Evolutionary conservation across 2,797 vertebrate species (phyloP), one percentile per base, ranked within the genome.

Genomic region (Schizopygopsis pylzovi): DNA sequence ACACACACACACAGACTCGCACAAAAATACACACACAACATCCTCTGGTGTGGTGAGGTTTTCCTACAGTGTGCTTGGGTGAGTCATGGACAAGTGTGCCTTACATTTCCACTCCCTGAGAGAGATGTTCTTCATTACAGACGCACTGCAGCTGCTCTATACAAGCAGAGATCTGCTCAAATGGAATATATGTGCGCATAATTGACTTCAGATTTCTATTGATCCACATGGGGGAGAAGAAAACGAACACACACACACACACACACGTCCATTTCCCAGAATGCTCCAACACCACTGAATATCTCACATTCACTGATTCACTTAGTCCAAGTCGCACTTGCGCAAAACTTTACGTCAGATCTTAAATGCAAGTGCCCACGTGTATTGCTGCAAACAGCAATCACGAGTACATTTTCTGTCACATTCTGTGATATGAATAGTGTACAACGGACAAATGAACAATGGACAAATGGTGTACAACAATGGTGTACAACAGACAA

Each of bases 81-180:
- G 82, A 89, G 78, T 95, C 95, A 95, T 88, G 89, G 90, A 90
- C 90, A 92, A 89, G 87, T 93, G 90, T 85, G 84, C 87, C 56
- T 87, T 91, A 88, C 90, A 91, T 94, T 94, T 94, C 94, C 93
- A 93, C 92, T 93, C 89, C 3, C 82, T 73, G 52, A 41, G 61
- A 6, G 89, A 75, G 89, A 75, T 63, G 52, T 78, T 41, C 75
- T 78, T 59, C 75, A 68, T 80, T 65, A 49, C 43, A 47, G 43
- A 33, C 41, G 10, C 1, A 3, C 63, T 70, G 79, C 79, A 81
- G 79, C 79, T 81, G 79, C 63, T 43, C 65, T 54, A 54, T 81
- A 81, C 77, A 72, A 81, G 37, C 79, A 39, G 18, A 33, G 65
- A 54, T 81, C 37, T 41, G 65, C 65, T 82, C 49, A 56, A 71